A percentile compares a stretch with the other conserved stretches of the same genome.
These are phyloP conservation scores for Pygoscelis antarcticus DNA, from an alignment of 2,113 vertebrate species.

Conservation along the genomic window DNA sequence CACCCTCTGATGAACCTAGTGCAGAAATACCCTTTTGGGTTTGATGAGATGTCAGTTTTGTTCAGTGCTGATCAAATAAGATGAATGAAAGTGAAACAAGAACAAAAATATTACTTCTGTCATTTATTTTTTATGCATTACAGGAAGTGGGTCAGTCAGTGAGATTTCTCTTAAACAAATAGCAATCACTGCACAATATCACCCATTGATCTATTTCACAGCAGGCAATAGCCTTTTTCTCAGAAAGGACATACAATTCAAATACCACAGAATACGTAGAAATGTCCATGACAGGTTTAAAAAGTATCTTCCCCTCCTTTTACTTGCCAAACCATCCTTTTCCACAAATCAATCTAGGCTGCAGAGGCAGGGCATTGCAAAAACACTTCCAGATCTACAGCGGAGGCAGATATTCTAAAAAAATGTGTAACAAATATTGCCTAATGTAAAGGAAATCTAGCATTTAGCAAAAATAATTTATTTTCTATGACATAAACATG, in stretches of 20 bases:
- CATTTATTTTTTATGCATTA: constrained; percentile 72
- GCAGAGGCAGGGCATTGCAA: background rate
- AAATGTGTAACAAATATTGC: background rate
- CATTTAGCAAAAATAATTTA: background rate
- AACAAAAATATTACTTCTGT: constrained; percentile 80
- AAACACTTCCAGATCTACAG: background rate
- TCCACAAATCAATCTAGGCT: background rate
- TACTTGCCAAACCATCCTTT: background rate
- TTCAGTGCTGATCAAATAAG: constrained; percentile 83
- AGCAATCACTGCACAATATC: constrained; percentile 70
- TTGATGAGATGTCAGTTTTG: constrained; percentile 85
- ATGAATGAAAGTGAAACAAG: constrained; percentile 82
- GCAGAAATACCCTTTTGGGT: constrained; percentile 73
- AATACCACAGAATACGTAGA: background rate
- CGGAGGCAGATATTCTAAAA: background rate
- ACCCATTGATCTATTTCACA: constrained; percentile 65
- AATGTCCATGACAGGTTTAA: constrained; percentile 18
- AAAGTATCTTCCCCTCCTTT: background rate
- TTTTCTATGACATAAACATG: background rate
- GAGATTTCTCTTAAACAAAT: constrained; percentile 79
- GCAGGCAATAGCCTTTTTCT: constrained; percentile 30
- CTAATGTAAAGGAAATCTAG: background rate
- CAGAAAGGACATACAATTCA: constrained; percentile 52
- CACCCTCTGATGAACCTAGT: constrained; percentile 75
- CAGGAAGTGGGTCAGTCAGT: constrained; percentile 75